Conservation (phyloP, 2,888 invertebrate species). For the Thysanoteuthis rhombus region DNA sequence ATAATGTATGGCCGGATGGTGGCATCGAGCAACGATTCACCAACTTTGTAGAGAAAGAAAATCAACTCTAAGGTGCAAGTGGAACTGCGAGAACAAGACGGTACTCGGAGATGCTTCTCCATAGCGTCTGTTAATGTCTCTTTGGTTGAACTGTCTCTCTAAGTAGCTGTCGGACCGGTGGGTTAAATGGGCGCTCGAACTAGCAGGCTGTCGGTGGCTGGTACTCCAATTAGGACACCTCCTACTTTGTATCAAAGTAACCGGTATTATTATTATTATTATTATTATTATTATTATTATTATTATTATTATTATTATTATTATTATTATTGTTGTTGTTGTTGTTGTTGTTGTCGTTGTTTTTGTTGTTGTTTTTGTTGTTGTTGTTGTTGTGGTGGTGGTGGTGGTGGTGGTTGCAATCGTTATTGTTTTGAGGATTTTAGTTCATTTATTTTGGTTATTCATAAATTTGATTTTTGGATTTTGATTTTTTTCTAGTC, state of each 20-base stretch:
- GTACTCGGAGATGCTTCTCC: not conserved
- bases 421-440: not conserved
- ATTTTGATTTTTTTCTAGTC: not conserved
- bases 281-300: not conserved
- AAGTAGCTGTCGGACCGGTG: not conserved
- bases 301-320: not conserved
- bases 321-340: not conserved
- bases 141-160: not conserved
- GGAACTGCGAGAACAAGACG: not conserved
- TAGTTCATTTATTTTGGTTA: not conserved
- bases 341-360: too few species aligned
- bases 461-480: not conserved
- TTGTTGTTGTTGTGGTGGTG: too few species aligned
- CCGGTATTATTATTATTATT: not conserved
- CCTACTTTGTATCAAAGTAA: not conserved
- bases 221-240: not conserved
- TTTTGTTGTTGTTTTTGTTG: too few species aligned
- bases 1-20: slow-evolving; percentile 63
- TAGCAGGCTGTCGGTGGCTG: not conserved
- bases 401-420: too few species aligned
- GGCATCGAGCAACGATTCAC: slow-evolving; percentile 66
- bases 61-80: slow-evolving; percentile 57
- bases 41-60: slow-evolving; percentile 66
- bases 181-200: not conserved
- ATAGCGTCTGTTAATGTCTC: not conserved